A percentile compares a stretch with the other conserved stretches of the same genome.
Evolutionary conservation across 2,113 vertebrate species (phyloP).

Genomic region (Pseudopodoces humilis): DNA sequence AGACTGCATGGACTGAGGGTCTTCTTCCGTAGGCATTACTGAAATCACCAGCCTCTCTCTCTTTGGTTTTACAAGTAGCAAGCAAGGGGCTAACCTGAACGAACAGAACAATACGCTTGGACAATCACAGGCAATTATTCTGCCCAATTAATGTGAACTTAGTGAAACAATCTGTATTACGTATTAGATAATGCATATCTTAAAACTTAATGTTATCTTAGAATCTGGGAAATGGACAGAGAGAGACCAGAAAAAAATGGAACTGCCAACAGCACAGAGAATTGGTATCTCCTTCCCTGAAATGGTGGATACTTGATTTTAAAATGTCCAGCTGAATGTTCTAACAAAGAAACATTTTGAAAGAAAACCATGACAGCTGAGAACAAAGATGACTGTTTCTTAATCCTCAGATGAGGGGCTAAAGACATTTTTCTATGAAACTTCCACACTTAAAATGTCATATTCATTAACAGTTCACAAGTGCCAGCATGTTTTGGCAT

Average conservation of each 20-base stretch:
- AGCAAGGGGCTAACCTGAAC: background rate
- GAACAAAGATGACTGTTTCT: background rate
- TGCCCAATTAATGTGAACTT: background rate
- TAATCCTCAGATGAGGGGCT: background rate
- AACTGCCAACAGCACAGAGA: background rate
- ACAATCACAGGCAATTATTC: background rate
- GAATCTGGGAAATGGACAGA: background rate
- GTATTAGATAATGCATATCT: background rate
- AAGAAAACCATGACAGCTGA: background rate
- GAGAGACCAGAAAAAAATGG: background rate
- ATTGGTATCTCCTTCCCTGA: background rate
- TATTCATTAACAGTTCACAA: background rate
- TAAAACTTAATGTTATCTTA: background rate
- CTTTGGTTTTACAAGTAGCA: background rate
- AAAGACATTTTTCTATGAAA: background rate
- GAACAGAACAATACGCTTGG: background rate
- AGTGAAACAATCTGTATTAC: background rate
- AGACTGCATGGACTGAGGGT: background rate
- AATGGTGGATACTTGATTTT: background rate
- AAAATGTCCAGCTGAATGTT: background rate
- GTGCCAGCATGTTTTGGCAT: background rate
- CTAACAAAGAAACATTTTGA: background rate
- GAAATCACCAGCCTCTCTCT: background rate
- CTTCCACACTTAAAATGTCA: background rate
- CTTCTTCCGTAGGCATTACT: background rate